phyloP scores from a whole-genome alignment of 2,888 invertebrate genomes.

The Temnothorax rugatulus region DNA sequence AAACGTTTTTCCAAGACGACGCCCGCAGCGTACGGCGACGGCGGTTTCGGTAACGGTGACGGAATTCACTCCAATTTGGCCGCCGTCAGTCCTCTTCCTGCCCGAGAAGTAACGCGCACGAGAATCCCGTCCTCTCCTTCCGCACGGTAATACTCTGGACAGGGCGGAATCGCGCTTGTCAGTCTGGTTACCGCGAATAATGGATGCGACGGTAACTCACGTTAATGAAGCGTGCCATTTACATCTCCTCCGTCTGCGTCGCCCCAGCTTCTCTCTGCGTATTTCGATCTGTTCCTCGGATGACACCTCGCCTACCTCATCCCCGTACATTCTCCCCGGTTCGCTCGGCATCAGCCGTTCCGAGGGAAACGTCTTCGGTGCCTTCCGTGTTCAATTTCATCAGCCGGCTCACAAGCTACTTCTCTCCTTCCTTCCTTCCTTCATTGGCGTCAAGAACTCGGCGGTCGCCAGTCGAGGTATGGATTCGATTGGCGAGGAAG shows the following conservation, averaged over 20 bases:
- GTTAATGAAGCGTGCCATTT: constrained; percentile 82
- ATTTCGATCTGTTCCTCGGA: constrained; percentile 31
- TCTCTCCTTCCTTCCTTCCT: constrained; percentile 35
- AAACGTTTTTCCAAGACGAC: constrained; percentile 58
- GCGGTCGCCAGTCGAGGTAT: constrained; percentile 10
- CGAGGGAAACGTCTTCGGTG: constrained; percentile 28
- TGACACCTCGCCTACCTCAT: constrained; percentile 39
- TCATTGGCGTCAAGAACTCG: constrained; percentile 12
- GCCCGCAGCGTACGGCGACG: constrained; percentile 14
- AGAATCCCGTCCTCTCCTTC: constrained; percentile 1
- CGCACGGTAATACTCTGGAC: constrained; percentile 71
- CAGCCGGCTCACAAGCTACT: constrained; percentile 12
- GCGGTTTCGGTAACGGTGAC: constrained; percentile 22
- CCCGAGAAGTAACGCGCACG: constrained; percentile 52
- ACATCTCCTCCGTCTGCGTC: constrained; percentile 76
- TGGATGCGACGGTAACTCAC: constrained; percentile 82
- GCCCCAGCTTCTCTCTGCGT: constrained; percentile 31
- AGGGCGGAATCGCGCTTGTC: constrained; percentile 76
- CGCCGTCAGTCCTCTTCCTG: constrained; percentile 33
- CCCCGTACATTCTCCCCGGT: constrained; percentile 6
- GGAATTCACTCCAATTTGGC: constrained; percentile 64
- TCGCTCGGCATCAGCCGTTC: constrained; percentile 26
- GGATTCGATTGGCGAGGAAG: constrained; percentile 39
- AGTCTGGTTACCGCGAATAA: constrained; percentile 80
- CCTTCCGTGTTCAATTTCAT: constrained; percentile 46